Base-by-base conservation (phyloP, 2,888 invertebrate species). In the Agrochola macilenta region DNA sequence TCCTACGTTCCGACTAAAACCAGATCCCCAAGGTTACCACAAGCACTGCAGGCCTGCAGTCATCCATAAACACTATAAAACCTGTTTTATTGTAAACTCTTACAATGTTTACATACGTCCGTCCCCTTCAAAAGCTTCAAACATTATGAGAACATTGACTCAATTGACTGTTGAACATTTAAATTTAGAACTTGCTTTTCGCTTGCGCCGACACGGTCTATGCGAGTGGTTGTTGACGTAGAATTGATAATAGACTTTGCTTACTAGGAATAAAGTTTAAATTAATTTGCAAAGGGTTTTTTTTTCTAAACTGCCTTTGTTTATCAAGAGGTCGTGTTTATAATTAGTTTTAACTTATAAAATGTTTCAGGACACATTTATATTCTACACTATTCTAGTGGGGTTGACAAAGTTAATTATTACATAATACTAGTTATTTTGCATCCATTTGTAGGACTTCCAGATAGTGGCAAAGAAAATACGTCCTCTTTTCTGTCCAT, bases 111-210 rank as follows among this genome's bases (percentile, higher is more conserved):
- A 88, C 76, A 49, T 54, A 82, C 84, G 86, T 88, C 84, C 65
- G 61, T 39, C 72, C 74, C n/a, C 64, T 76, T 75, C 74, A 68
- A 73, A 68, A 72, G 70, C 72, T 82, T 58, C 61, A 43, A 74
- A 61, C 78, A 64, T 83, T 77, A 87, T 87, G 83, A 71, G 87
- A 79, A 73, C 81, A 54, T 87, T 85, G 88, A 43, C 43, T 43
- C 43, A 43, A 43, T 43, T 43, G 43, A 86, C 87, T 86, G 81
- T 82, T 74, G 65, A 84, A 78, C 66, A 82, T 88, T 88, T 87
- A 88, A 87, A 87, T 87, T 88, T 88, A 85, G 89, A 87, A 87
- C 76, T 78, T 66, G 70, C 70, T 76, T 83, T 88, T 80, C 83
- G 79, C 68, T 70, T 81, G 84, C 85, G 87, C 69, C 3, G 46